Percentiles rank a stretch among this genome's conserved stretches.
These are phyloP conservation scores for Sepiola atlantica DNA, from an alignment of 2,888 invertebrate species.

Conservation along the genomic window DNA sequence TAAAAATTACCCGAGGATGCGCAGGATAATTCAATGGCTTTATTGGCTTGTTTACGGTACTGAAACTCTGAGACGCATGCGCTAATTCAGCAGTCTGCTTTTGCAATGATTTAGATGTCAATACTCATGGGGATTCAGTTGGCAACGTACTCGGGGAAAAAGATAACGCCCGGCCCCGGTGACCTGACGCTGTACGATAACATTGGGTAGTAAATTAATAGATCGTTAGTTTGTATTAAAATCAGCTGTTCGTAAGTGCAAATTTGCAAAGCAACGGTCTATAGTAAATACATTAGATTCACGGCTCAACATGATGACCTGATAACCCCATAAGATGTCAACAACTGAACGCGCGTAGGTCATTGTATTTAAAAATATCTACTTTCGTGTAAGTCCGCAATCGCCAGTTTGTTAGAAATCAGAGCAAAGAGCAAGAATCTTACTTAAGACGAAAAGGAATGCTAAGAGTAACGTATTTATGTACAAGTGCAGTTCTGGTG, in stretches of 20 bases:
- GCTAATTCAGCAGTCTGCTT: background rate
- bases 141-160: background rate
- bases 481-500: no score
- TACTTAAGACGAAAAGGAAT: background rate
- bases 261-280: background rate
- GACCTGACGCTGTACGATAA: slow-evolving; percentile 3
- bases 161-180: background rate
- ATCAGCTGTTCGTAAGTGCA: background rate
- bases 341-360: background rate
- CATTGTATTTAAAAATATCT: background rate
- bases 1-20: background rate
- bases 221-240: background rate
- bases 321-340: background rate
- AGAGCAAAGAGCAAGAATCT: background rate
- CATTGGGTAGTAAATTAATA: background rate
- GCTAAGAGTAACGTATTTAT: background rate
- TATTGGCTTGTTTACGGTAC: background rate
- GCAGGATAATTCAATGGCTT: background rate
- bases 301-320: background rate
- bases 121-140: background rate
- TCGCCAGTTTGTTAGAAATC: no score
- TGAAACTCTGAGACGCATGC: background rate
- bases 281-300: background rate
- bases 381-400: background rate
- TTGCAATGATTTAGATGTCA: background rate